Percentiles rank a stretch among this genome's conserved stretches.
Conservation (phyloP, 92 coral and sea anemone species). For the Epizoanthus illoricatus region DNA sequence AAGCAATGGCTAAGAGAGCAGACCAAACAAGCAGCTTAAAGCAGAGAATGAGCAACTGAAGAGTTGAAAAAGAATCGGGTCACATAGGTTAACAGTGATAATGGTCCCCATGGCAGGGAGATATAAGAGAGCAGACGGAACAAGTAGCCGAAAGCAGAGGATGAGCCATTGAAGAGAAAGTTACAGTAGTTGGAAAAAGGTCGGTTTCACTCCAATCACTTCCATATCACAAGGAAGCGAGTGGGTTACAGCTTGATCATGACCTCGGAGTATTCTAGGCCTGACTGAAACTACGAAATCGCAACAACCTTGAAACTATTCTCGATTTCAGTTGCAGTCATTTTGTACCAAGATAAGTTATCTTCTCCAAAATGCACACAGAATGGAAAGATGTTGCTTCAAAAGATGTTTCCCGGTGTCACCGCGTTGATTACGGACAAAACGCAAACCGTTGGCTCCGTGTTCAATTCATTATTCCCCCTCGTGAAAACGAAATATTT, state of each 20-base stretch:
- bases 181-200: not conserved
- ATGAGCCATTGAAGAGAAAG: not conserved
- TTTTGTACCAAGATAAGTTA: not conserved
- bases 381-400: not conserved
- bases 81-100: not conserved
- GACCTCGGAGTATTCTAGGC: not conserved
- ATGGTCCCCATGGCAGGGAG: not conserved
- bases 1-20: no score
- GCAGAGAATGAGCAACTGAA: no score
- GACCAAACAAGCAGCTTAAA: no score
- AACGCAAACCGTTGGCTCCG: not conserved
- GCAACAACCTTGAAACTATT: not conserved
- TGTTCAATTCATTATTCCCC: conserved; percentile 40
- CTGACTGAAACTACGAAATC: not conserved
- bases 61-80: no score
- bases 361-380: not conserved
- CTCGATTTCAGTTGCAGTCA: not conserved
- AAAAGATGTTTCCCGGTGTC: not conserved
- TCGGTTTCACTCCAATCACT: no score
- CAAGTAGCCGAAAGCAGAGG: not conserved
- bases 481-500: conserved; percentile 56
- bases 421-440: not conserved
- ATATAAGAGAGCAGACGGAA: not conserved
- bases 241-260: not conserved
- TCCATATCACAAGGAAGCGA: no score